phyloP scores from a whole-genome alignment of 2,113 vertebrate species.

The Megalops atlanticus region DNA sequence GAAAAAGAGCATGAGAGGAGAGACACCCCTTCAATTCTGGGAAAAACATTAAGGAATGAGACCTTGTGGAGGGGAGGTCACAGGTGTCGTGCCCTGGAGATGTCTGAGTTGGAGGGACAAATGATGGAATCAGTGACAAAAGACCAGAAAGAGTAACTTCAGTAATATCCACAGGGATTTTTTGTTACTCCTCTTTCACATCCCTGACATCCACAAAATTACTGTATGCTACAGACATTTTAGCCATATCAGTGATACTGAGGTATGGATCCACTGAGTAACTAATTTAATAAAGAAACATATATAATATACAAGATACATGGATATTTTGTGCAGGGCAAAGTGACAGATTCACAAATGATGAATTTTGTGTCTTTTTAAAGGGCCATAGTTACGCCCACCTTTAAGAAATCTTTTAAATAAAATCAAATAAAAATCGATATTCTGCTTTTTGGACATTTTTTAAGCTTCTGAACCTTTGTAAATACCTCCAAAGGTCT shows the following conservation, averaged over 20 bases:
- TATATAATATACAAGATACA: too few species aligned
- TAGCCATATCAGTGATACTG: conserved; percentile 7
- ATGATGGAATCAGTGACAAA: background rate
- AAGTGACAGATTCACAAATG: too few species aligned
- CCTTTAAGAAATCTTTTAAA: too few species aligned
- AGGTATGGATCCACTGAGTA: background rate
- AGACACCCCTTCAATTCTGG: background rate
- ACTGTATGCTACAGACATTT: background rate
- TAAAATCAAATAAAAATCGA: too few species aligned
- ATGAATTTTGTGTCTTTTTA: background rate
- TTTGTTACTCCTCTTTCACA: background rate
- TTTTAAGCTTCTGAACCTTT: too few species aligned
- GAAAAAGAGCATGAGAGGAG: background rate
- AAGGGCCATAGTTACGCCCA: too few species aligned
- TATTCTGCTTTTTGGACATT: too few species aligned
- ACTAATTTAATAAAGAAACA: background rate
- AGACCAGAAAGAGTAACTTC: background rate
- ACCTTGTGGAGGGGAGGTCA: conserved; percentile 6
- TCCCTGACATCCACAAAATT: conserved; percentile 15
- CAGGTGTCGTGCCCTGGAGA: background rate
- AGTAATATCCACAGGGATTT: background rate
- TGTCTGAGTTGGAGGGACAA: background rate
- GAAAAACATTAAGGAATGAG: background rate
- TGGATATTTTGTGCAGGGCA: too few species aligned
- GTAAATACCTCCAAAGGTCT: too few species aligned